These are phyloP conservation scores for Anhinga anhinga DNA, from an alignment of 2,113 vertebrate genomes.

Conservation along the genomic window DNA sequence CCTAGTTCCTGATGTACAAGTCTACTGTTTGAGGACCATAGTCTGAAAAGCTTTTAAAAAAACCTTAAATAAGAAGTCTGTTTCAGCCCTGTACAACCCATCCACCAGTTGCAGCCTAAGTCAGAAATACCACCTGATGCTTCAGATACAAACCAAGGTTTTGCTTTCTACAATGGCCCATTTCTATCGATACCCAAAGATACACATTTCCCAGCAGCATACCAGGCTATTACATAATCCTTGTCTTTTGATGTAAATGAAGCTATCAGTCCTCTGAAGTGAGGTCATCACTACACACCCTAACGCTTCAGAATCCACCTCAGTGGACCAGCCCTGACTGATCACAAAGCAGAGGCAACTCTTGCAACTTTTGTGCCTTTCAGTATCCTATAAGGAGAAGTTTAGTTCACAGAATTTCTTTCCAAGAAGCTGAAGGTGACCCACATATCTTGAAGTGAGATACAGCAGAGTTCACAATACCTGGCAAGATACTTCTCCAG, in stretches of 20 bases:
- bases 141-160: background rate
- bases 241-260: background rate
- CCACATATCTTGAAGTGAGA: background rate
- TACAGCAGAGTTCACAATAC: background rate
- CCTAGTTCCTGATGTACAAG: background rate
- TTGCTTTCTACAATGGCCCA: background rate
- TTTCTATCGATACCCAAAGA: background rate
- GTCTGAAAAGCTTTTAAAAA: background rate
- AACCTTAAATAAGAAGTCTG: background rate
- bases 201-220: rapidly evolving
- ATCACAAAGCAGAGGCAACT: background rate
- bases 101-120: background rate
- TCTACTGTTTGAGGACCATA: background rate
- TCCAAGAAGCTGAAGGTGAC: background rate
- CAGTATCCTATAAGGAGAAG: background rate
- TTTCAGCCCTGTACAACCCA: background rate
- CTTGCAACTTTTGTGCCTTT: background rate
- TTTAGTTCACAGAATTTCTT: background rate
- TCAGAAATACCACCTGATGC: background rate
- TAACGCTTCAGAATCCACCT: background rate
- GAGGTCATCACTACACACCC: background rate
- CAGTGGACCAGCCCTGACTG: background rate
- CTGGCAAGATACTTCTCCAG: background rate
- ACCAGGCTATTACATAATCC: background rate
- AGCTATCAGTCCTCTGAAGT: background rate